Percentiles rank a stretch among this genome's conserved stretches.
phyloP scores from a whole-genome alignment of 1,140 invertebrate genomes.

The Cyphomyrmex costatus region DNA sequence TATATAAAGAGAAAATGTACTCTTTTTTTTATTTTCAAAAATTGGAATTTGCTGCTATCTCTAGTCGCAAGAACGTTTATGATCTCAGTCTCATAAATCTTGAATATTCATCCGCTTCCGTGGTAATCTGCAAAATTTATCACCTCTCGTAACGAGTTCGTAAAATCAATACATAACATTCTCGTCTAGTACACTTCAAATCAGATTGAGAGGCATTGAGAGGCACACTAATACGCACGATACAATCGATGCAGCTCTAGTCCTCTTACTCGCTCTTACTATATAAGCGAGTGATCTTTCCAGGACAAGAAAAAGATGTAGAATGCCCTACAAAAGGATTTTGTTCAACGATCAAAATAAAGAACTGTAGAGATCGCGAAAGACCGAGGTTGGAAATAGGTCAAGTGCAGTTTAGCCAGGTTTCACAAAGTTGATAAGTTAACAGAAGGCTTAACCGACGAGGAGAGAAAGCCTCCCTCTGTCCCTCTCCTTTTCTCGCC shows the following conservation, averaged over 20 bases:
- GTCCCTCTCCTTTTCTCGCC: background rate
- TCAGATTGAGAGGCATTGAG: background rate
- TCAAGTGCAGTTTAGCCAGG: background rate
- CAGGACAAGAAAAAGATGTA: too few relatives aligned
- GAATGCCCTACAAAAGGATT: background rate
- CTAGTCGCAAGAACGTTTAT: background rate
- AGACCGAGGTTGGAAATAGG: background rate
- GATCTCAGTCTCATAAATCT: background rate
- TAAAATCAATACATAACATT: background rate
- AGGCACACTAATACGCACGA: background rate
- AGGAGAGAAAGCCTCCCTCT: background rate
- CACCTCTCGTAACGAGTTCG: background rate
- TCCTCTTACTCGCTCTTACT: background rate
- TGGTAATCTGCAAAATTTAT: background rate
- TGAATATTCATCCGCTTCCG: background rate
- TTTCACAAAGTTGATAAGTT: background rate
- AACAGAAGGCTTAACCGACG: background rate
- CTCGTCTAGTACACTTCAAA: background rate
- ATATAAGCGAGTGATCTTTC: background rate
- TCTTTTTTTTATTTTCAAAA: background rate
- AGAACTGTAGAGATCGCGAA: background rate
- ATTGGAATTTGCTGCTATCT: background rate
- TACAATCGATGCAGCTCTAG: background rate
- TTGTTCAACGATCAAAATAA: background rate
- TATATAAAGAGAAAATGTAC: background rate